A percentile compares a stretch with the other conserved stretches of the same genome.
phyloP scores from a whole-genome alignment of 2,888 invertebrate genomes.

The Acleris cristana region DNA sequence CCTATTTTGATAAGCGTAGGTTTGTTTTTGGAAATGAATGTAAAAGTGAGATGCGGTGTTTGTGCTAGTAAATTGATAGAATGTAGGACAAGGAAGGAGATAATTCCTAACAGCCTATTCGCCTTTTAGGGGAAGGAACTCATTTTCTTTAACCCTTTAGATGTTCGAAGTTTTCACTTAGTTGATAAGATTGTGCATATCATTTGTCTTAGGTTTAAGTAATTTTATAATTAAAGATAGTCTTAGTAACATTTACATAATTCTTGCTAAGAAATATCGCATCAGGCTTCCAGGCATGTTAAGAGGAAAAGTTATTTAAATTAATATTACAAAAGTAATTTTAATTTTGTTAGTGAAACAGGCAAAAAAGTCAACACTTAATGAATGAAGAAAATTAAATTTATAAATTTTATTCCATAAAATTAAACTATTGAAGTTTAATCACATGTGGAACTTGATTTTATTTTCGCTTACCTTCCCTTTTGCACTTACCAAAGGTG shows the following conservation, averaged over 20 bases:
- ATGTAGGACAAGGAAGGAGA: constrained; percentile 53
- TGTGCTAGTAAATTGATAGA: constrained; percentile 5
- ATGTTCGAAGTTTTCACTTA: constrained; percentile 26
- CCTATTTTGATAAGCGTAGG: too few species aligned
- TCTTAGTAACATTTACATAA: not conserved
- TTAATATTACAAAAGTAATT: too few species aligned
- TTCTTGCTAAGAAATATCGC: too few species aligned
- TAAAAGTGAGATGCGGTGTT: too few species aligned
- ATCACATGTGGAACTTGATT: not conserved
- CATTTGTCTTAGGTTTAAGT: not conserved
- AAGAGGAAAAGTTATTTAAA: too few species aligned
- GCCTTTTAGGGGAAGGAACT: constrained; percentile 51
- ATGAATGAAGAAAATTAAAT: too few species aligned
- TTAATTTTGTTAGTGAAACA: too few species aligned
- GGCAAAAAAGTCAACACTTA: too few species aligned
- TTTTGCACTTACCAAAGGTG: constrained; percentile 7
- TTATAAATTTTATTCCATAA: too few species aligned
- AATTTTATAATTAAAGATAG: not conserved
- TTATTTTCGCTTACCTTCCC: not conserved
- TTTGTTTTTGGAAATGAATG: too few species aligned
- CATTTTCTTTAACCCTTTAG: constrained; percentile 16
- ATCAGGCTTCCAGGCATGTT: too few species aligned
- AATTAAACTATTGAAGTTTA: too few species aligned
- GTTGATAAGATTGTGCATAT: constrained; percentile 30
- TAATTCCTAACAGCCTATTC: constrained; percentile 75